These are phyloP conservation scores for Hafferia zeledoni DNA, from an alignment of 2,797 vertebrate species.

Conservation along the genomic window DNA sequence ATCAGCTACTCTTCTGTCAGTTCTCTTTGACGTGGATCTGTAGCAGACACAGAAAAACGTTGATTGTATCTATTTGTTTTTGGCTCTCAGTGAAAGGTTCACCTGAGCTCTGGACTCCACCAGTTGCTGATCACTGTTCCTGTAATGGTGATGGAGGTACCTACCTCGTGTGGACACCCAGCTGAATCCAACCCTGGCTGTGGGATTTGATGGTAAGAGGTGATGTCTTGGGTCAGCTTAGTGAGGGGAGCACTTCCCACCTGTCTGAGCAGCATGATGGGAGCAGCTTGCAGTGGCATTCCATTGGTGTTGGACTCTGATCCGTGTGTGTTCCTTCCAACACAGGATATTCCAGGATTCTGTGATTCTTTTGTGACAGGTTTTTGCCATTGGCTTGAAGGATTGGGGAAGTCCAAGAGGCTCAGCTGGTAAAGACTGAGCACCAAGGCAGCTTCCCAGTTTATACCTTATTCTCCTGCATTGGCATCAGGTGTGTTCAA, in stretches of 20 bases:
- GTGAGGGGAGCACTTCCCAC: background rate
- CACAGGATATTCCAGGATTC: background rate
- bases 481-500: background rate
- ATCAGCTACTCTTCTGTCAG: background rate
- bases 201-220: background rate
- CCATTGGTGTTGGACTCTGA: rapidly evolving
- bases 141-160: background rate
- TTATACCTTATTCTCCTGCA: background rate
- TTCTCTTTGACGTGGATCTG: background rate
- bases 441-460: background rate
- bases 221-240: rapidly evolving
- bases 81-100: background rate
- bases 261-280: background rate
- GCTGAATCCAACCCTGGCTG: background rate
- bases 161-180: background rate
- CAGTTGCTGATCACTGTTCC: background rate
- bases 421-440: background rate
- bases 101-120: background rate
- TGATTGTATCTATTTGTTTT: rapidly evolving
- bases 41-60: background rate
- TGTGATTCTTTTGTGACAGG: rapidly evolving
- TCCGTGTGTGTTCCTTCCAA: background rate
- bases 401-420: background rate
- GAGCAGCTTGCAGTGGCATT: background rate
- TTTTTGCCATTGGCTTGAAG: background rate